Conservation (phyloP, 2,888 invertebrate genomes). For the Augochlorella aurata region DNA sequence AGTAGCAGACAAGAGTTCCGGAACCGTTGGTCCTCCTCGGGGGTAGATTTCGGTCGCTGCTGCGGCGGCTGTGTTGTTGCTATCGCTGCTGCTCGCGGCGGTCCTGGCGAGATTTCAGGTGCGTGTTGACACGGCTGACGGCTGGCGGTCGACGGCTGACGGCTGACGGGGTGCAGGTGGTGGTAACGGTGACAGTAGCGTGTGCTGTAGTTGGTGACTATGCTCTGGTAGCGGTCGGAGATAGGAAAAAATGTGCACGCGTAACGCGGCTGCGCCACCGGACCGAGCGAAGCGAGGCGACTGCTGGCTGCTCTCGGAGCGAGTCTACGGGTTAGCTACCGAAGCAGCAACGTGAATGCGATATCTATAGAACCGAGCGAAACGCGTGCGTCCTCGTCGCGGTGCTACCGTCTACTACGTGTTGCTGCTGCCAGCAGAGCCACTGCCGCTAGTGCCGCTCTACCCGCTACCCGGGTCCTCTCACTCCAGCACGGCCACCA, state of each 20-base stretch:
- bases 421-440: slow-evolving; percentile 59
- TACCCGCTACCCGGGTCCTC: slow-evolving; percentile 15
- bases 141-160: too few relatives aligned
- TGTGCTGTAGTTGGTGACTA: slow-evolving; percentile 38
- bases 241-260: slow-evolving; percentile 51
- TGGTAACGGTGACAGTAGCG: slow-evolving; percentile 44
- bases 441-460: slow-evolving; percentile 40
- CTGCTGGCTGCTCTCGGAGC: slow-evolving; percentile 31
- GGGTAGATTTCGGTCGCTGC: slow-evolving; percentile 13
- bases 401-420: slow-evolving; percentile 64
- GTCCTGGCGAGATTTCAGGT: slow-evolving; percentile 50
- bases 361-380: neutral
- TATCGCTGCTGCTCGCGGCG: neutral
- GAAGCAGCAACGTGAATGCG: slow-evolving; percentile 9
- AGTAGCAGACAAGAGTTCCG: slow-evolving; percentile 2
- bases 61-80: too few relatives aligned
- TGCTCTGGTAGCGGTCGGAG: slow-evolving; percentile 32
- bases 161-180: slow-evolving; percentile 22
- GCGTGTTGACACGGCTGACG: slow-evolving; percentile 40
- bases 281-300: slow-evolving; percentile 36
- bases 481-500: slow-evolving; percentile 8
- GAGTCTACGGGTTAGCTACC: slow-evolving; percentile 48
- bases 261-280: slow-evolving; percentile 60
- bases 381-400: slow-evolving; percentile 48
- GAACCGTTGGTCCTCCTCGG: slow-evolving; percentile 28